These are phyloP conservation scores for Pterobdella sp. DNA, from an alignment of 2,888 invertebrate species.

Conservation along the genomic window DNA sequence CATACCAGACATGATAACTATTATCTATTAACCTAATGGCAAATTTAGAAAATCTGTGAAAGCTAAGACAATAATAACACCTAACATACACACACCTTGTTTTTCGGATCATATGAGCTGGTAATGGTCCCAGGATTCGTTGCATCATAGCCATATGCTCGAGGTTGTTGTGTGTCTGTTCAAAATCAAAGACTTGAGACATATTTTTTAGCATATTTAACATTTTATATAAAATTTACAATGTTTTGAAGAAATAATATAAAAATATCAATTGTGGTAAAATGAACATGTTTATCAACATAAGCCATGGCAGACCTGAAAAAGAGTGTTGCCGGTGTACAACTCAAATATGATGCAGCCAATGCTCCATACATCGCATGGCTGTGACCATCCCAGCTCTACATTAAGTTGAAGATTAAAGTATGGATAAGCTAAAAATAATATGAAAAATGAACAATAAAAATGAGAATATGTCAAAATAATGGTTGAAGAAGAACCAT, in stretches of 20 bases:
- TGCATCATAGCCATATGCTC: constrained; percentile 32
- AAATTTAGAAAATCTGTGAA: background rate
- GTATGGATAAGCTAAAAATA: too few relatives aligned
- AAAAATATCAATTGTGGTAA: too few relatives aligned
- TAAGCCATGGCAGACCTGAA: constrained; percentile 23
- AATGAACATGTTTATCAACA: too few relatives aligned
- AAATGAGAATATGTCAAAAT: background rate
- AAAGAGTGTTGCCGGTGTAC: constrained; percentile 30
- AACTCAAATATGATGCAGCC: constrained; percentile 31
- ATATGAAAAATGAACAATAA: background rate
- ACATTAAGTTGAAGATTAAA: too few relatives aligned
- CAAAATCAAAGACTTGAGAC: too few relatives aligned
- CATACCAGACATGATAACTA: background rate
- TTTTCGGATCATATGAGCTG: constrained; percentile 21
- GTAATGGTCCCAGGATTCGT: constrained; percentile 29
- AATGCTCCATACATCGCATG: constrained; percentile 31
- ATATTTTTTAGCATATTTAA: too few relatives aligned
- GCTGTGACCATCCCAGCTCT: constrained; percentile 31
- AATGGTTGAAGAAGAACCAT: background rate
- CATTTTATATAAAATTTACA: too few relatives aligned
- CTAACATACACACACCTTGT: constrained; percentile 16
- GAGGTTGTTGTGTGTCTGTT: constrained; percentile 30
- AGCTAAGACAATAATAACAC: background rate
- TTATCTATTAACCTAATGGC: background rate
- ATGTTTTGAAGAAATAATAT: too few relatives aligned